Evolutionary conservation across 1,140 invertebrate genomes (phyloP), one percentile per base, ranked within the genome.

Genomic region (Pectinophora gossypiella): DNA sequence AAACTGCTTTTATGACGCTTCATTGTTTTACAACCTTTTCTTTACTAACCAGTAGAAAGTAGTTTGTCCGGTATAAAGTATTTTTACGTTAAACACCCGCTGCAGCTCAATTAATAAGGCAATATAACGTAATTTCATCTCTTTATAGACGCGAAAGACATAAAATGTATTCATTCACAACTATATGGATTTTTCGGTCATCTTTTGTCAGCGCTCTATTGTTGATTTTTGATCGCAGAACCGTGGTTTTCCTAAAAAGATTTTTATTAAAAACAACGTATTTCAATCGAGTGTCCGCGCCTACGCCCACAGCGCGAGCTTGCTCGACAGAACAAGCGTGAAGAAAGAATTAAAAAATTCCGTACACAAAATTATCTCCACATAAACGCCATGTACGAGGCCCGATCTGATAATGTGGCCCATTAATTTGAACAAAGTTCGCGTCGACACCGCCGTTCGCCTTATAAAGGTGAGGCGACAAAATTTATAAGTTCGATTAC

Each of bases 401-500:
- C 64, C 71, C 74, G 76, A 87, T 87, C 80, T 79, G 81, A 85
- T 87, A 85, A 85, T 85, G 81, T 67, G 64, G 66, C 64, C 79
- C 81, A 87, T 87, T 87, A 87, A 85, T 87, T 87, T 81, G 80
- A 77, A 78, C 80, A 80, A 78, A 83, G 83, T 87, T 80, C 75
- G 78, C 84, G 81, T 85, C 84, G 81, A 82, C 81, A 82, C 69
- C 73, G 74, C 68, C 74, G 71, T 75, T 67, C 70, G 70, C 77
- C 78, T 74, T 84, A 78, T 81, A 87, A 74, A 87, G 81, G 79
- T 87, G 83, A 87, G 80, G 72, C 76, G 84, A 85, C 84, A 85
- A 85, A 87, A 87, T 87, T 87, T 87, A 87, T 87, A 87, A 85
- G 84, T 87, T 87, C 84, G 84, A 87, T 87, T 87, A 87, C 78